Evolutionary conservation across 1,140 invertebrate genomes (phyloP), one percentile per base, ranked within the genome.

Genomic region (Drosophila tristis): DNA sequence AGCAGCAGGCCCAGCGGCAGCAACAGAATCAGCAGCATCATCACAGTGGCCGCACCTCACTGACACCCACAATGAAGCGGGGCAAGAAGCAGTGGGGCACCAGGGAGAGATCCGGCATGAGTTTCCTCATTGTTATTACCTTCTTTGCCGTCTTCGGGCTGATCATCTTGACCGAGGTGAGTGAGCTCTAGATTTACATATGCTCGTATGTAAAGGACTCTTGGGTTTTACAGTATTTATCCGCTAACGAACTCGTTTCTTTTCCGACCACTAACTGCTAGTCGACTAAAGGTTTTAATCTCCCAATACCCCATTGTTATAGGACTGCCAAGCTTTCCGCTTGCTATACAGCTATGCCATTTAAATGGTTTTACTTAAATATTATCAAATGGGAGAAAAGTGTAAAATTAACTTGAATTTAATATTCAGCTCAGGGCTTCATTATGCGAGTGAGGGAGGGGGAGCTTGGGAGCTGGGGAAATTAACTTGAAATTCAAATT

Each of bases 91-190:
- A 91, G 44, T 92, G 91, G 91, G 90, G 94, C 86, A 94, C 95
- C 51, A 94, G 95, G 74, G 96, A 97, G 82, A 93, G 96, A 56
- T 96, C 96, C 58, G 96, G 96, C 89, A 95, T 97, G 94, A 97
- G 96, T 68, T 97, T 97, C 92, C 95, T 97, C 92, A 95, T 97
- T 80, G 96, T 98, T 29, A 94, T 98, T 62, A 96, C 97, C 93
- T 97, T 98, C 91, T 97, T 97, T 90, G 96, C 95, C n/a, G 95
- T 98, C 42, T 98, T 97, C 82, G 96, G 95, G 9, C 92, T 97
- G 55, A 97, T 98, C 74, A 95, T 97, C 11, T 93, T 97, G 45
- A 97, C 96, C 42, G 96, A 97, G 92, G 91, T 91, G n/a, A 90
- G 84, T 76, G 20, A 20, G 20, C 20, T 20, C 20, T 20, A 20